Evolutionary conservation across 2,888 invertebrate genomes (phyloP), one percentile per base, ranked within the genome.

Genomic region (Anagyrus pseudococci): DNA sequence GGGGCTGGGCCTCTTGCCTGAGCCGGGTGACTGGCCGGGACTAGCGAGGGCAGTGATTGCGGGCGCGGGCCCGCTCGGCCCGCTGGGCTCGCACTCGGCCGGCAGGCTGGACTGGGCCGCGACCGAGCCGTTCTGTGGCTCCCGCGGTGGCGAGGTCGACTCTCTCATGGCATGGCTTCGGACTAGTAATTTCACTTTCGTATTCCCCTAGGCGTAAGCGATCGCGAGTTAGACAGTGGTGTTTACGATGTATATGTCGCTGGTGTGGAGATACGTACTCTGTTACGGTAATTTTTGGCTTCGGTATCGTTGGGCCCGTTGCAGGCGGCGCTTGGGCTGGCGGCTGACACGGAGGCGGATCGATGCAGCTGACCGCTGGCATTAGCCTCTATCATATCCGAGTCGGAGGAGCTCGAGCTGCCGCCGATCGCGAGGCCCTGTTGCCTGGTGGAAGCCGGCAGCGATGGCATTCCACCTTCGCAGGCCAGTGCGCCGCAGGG

Each of bases 151-250:
- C 50, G 85, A 85, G 48, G 91, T 87, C 67, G 93, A 89, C 81
- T 95, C 95, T 76, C 93, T 88, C 85, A 95, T 90, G 68, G 95
- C 96, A 84, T 93, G 92, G 76, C 94, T 94, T 74, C 96, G 87
- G 63, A 93, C 92, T 72, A 95, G 85, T 78, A 92, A 87, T 83
- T 93, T 93, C 68, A 90, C 86, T 84, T 93, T 93, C 80, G 90
- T 87, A 75, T 85, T 87, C 67, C 85, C 83, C 88, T 88, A 26
- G 10, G 71, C 71, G 70, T 62, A 79, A 80, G 74, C 78, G 73
- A 66, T 77, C 79, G 59, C 80, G 78, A 71, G 74, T 76, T 66
- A 77, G 76, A 63, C n/a, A n/a, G n/a, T n/a, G n/a, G n/a, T n/a
- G n/a, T n/a, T n/a, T n/a, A n/a, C n/a, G n/a, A n/a, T n/a, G n/a